Evolutionary conservation across 2,888 invertebrate species (phyloP).

Genomic region (Sinotaia quadrata): DNA sequence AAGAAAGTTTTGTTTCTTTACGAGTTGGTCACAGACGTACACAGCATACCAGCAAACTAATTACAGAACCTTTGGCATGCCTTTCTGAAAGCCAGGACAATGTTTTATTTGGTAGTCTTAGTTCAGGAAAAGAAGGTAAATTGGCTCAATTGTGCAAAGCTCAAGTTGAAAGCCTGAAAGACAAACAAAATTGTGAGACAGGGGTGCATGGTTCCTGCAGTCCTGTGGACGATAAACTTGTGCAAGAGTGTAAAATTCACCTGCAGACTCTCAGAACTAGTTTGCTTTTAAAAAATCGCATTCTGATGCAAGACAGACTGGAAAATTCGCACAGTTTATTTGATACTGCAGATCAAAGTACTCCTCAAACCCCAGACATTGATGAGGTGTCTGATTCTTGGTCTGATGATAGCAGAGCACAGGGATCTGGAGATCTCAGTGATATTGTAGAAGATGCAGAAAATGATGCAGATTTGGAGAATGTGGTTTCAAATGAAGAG

Average conservation of each 20-base stretch:
- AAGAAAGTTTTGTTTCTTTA: conserved; percentile 16
- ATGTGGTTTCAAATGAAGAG: conserved; percentile 14
- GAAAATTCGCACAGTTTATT: conserved; percentile 38
- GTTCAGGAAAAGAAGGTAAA: too few species aligned
- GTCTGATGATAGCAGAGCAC: not conserved
- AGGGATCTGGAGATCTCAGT: conserved; percentile 23
- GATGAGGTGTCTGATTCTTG: conserved; percentile 21
- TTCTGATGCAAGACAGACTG: not conserved
- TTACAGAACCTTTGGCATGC: not conserved
- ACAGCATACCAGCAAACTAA: not conserved
- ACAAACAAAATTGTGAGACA: too few species aligned
- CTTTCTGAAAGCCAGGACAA: too few species aligned
- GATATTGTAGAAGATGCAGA: conserved; percentile 29
- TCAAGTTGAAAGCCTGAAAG: too few species aligned
- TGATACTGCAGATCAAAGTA: conserved; percentile 23
- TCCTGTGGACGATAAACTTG: conserved; percentile 24
- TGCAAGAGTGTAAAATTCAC: conserved; percentile 20
- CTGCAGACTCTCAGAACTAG: conserved; percentile 41
- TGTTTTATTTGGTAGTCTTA: too few species aligned
- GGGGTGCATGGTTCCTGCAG: not conserved
- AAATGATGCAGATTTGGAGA: conserved; percentile 17
- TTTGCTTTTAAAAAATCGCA: conserved; percentile 30
- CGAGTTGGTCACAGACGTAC: not conserved
- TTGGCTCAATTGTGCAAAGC: too few species aligned
- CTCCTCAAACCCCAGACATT: conserved; percentile 2